Base-by-base conservation (phyloP, 2,797 vertebrate species). In the Pelobates cultripes region DNA sequence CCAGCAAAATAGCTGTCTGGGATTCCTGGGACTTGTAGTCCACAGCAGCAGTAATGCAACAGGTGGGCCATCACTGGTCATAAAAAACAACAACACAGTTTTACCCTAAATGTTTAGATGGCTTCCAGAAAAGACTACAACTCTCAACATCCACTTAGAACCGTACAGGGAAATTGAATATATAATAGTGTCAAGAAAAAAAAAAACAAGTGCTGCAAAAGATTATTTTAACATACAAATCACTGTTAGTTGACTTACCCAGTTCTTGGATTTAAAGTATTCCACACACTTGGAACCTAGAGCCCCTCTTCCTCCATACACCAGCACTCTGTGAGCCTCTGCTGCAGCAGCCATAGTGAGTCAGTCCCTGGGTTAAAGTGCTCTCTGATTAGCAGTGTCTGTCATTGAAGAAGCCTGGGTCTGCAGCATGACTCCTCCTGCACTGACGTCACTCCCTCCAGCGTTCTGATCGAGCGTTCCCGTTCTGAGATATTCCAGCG, bases 251-350 rank as follows among this genome's bases (percentile, higher is more conserved):
- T 51, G 47, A 14, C 14, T 95, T 87, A 99, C 97, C 97, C 97
- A 98, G 88, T 93, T 90, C 87, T 91, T 93, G 41, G 96, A 90
- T 81, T 89, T 95, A 85, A 98, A 96, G 79, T 93, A 90, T 3
- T 89, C 93, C 79, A 98, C 97, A 74, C 96, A 96, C 9, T 90
- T 91, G 0, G 96, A 94, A 47, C 97, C 97, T 87, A 98, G 91
- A 0, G 97, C 97, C 0, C 97, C 97, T 73, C 85, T 89, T 2
- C 97, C 97, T 0, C 97, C 97, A 53, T 98, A 98, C 17, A 99
- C 94, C 78, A 98, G 89, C 44, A 95, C 95, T 83, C 94, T 89
- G 79, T 91, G 90, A 0, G 87, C 88, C 67, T 91, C 92, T 0
- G 85, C 84, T 0, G 77, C 75, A 0, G 94, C 91, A 61, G 85